Percentiles rank a stretch among this genome's conserved stretches.
Conservation (phyloP, 2,888 invertebrate species). For the Drosophila anomelani region DNA sequence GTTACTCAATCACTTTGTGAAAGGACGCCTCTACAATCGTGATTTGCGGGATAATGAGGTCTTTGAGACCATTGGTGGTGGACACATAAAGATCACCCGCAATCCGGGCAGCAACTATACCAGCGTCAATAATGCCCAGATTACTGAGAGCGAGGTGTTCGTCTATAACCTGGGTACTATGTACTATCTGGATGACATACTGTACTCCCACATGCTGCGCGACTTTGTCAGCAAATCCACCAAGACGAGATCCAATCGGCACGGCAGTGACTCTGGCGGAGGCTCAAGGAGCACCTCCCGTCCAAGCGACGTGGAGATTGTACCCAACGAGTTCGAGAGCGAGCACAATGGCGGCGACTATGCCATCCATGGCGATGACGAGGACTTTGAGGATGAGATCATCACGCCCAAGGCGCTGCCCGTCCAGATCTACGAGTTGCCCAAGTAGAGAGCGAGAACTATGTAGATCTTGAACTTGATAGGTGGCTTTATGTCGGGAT, state of each 20-base stretch:
- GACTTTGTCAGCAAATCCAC: conserved; percentile 79
- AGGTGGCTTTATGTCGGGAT: background rate
- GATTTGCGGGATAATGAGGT: conserved; percentile 86
- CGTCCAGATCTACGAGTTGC: conserved; percentile 83
- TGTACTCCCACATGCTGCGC: conserved; percentile 85
- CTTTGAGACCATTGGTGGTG: conserved; percentile 86
- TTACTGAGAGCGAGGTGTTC: conserved; percentile 87
- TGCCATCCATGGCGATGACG: conserved; percentile 82
- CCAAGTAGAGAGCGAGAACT: conserved; percentile 74
- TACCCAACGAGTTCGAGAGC: conserved; percentile 83
- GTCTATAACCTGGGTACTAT: conserved; percentile 88
- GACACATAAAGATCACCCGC: conserved; percentile 86
- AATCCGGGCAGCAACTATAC: conserved; percentile 85
- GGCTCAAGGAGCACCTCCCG: conserved; percentile 72
- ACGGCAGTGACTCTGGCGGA: conserved; percentile 65
- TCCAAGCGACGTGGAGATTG: conserved; percentile 83
- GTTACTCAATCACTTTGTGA: conserved; percentile 87
- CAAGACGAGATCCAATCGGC: conserved; percentile 75
- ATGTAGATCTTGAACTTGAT: background rate
- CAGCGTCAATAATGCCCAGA: conserved; percentile 86
- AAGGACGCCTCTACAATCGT: conserved; percentile 87
- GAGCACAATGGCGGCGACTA: conserved; percentile 82
- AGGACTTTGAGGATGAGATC: conserved; percentile 84
- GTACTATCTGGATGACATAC: conserved; percentile 87
- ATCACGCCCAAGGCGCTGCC: conserved; percentile 85